These are phyloP conservation scores for Rhea americana DNA, from an alignment of 2,113 vertebrate species.

Conservation along the genomic window DNA sequence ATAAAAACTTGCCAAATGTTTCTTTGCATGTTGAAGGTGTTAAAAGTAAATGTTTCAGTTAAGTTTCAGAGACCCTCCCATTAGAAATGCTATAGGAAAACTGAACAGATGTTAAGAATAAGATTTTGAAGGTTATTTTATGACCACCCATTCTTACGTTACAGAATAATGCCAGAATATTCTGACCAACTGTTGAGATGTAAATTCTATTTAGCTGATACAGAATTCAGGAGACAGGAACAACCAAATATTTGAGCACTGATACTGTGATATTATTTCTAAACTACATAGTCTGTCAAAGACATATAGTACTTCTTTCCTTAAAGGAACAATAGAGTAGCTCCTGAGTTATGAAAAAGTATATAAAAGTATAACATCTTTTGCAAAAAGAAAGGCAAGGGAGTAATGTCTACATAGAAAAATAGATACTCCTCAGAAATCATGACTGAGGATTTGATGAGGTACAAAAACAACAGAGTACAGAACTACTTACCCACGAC, in stretches of 20 bases:
- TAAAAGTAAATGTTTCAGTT: background rate
- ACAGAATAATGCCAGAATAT: background rate
- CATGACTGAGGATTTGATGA: rapidly evolving
- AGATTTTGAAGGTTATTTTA: background rate
- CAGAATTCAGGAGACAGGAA: background rate
- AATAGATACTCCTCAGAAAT: background rate
- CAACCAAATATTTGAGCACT: background rate
- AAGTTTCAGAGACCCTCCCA: background rate
- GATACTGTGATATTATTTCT: background rate
- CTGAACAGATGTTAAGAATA: background rate
- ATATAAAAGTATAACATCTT: background rate
- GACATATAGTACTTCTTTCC: rapidly evolving
- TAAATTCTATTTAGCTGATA: background rate
- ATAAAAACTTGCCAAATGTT: background rate
- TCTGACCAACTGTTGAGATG: background rate
- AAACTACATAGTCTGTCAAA: background rate
- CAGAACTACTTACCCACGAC: background rate
- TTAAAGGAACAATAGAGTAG: rapidly evolving
- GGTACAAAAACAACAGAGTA: background rate
- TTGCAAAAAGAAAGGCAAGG: background rate
- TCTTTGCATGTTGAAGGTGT: background rate
- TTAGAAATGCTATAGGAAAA: background rate
- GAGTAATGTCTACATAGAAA: rapidly evolving
- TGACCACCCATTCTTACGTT: background rate
- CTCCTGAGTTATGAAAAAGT: background rate